phyloP scores from a whole-genome alignment of 92 coral and sea anemone genomes.

The Pocillopora meandrina region DNA sequence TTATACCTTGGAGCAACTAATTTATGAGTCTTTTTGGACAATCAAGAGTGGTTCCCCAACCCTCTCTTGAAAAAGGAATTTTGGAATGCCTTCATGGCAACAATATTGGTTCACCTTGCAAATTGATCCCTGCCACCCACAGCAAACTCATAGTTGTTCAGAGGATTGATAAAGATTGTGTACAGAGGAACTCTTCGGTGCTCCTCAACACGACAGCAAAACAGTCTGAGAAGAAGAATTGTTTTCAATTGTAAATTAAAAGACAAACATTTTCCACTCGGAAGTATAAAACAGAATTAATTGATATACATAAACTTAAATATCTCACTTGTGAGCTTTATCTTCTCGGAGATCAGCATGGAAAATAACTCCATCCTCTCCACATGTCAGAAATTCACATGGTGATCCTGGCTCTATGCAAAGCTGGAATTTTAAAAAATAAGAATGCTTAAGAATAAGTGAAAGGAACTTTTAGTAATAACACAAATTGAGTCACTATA shows the following conservation, averaged over 20 bases:
- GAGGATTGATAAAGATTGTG: conserved; percentile 91
- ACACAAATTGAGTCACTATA: no score
- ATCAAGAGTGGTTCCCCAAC: no score
- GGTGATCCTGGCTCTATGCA: conserved; percentile 98
- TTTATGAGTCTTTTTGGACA: no score
- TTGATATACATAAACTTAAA: not conserved
- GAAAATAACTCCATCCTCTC: conserved; percentile 92
- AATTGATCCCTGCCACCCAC: conserved; percentile 96
- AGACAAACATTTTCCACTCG: no score
- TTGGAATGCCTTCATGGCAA: not conserved
- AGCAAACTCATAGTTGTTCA: conserved; percentile 91
- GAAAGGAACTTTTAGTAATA: not conserved
- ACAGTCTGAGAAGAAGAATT: not conserved
- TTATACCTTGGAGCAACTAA: no score
- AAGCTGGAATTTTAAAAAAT: conserved; percentile 50
- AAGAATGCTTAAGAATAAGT: not conserved
- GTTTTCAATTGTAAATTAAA: no score
- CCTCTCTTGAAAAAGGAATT: not conserved
- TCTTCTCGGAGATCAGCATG: conserved; percentile 93
- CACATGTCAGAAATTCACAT: conserved; percentile 89
- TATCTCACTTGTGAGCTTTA: conserved; percentile 80
- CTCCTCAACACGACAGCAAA: conserved; percentile 77
- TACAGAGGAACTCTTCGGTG: conserved; percentile 88
- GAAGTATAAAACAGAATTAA: no score
- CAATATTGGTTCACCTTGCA: conserved; percentile 66